These are phyloP conservation scores for Acanthurus tractus DNA, from an alignment of 2,797 vertebrate genomes.

Conservation along the genomic window DNA sequence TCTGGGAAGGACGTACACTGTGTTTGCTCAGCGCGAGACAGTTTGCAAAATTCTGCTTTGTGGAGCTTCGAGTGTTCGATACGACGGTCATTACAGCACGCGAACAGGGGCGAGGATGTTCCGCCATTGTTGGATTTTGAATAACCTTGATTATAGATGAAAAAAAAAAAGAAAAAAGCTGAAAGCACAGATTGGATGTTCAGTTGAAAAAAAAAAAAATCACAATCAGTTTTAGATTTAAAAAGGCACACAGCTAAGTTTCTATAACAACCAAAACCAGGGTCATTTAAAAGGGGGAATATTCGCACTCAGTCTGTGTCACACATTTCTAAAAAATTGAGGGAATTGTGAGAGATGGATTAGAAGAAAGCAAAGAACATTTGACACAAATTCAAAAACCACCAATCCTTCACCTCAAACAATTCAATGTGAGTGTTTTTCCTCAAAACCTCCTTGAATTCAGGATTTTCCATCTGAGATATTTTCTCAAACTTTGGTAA, in stretches of 20 bases:
- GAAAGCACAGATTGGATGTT: not conserved
- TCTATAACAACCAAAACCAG: not conserved
- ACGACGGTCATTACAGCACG: not conserved
- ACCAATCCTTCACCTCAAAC: not conserved
- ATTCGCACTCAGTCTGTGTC: not conserved
- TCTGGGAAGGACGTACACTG: slow-evolving; percentile 11
- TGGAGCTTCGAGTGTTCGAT: not conserved
- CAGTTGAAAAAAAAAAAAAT: not conserved
- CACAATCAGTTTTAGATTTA: not conserved
- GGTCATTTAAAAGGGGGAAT: not conserved
- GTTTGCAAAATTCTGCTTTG: slow-evolving; percentile 12
- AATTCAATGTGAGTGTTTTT: not conserved
- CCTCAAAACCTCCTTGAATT: not conserved
- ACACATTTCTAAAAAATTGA: rapidly evolving
- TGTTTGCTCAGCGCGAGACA: slow-evolving; percentile 30
- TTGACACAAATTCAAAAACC: not conserved
- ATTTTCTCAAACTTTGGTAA: not conserved
- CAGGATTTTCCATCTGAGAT: not conserved
- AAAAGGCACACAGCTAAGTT: no score
- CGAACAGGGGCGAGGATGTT: not conserved
- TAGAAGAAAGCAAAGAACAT: no score
- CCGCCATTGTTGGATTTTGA: slow-evolving; percentile 1
- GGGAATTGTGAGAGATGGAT: no score
- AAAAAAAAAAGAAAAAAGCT: not conserved
- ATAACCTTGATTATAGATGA: not conserved